Conservation (phyloP, 2,113 vertebrate genomes). For the Channa argus region DNA sequence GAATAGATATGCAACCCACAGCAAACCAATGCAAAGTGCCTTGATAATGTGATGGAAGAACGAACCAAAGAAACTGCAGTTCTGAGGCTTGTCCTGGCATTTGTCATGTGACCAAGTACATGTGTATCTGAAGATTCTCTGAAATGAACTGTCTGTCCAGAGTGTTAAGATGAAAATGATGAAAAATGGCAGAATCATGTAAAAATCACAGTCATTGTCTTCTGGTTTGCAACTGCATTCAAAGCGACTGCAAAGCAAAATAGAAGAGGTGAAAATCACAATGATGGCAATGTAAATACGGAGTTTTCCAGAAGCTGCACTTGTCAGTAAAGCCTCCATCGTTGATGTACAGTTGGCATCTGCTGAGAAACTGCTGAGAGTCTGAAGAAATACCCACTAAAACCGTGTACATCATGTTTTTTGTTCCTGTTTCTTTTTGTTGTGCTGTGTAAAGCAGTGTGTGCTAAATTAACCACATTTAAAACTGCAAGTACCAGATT, state of each 20-base stretch:
- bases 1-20: constrained; percentile 1
- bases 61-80: not conserved
- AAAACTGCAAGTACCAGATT: too few species aligned
- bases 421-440: too few species aligned
- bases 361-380: too few species aligned
- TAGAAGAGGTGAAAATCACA: not conserved
- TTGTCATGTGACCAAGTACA: too few species aligned
- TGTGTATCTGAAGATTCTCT: not conserved
- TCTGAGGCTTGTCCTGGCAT: too few species aligned
- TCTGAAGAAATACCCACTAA: too few species aligned
- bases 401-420: too few species aligned
- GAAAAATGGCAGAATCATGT: not conserved
- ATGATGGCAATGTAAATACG: not conserved
- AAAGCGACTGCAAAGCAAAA: not conserved
- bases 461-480: too few species aligned
- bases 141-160: not conserved
- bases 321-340: too few species aligned
- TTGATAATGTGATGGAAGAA: rapidly evolving
- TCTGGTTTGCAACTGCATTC: not conserved
- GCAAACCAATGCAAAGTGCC: not conserved
- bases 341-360: too few species aligned
- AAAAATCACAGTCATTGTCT: not conserved
- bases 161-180: not conserved
- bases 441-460: too few species aligned
- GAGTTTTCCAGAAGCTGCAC: not conserved